Conservation (phyloP, 2,888 invertebrate genomes). For the Ligdia adustata region DNA sequence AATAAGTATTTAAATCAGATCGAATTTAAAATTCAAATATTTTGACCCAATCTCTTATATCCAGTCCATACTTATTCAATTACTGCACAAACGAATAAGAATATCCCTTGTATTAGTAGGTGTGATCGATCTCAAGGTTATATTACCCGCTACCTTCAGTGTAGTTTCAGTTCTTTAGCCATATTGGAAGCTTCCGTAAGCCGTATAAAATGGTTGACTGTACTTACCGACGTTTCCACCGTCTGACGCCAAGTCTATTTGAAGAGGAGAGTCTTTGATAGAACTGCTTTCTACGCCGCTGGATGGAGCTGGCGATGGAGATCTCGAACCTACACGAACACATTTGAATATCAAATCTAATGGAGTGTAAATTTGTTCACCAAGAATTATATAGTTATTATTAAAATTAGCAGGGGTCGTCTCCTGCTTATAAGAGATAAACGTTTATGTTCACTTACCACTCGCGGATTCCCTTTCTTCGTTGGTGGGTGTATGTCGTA, state of each 20-base stretch:
- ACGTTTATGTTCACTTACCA: constrained; percentile 59
- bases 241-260: constrained; percentile 90
- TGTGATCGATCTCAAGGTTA: constrained; percentile 13
- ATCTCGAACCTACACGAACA: constrained; percentile 89
- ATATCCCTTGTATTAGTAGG: constrained; percentile 11
- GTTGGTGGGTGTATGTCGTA: constrained; percentile 64
- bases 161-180: constrained; percentile 3
- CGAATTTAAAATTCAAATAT: too few species aligned
- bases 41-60: too few species aligned
- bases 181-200: constrained; percentile 8
- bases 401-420: too few species aligned
- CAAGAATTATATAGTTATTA: too few species aligned
- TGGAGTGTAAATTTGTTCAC: too few species aligned
- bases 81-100: too few species aligned
- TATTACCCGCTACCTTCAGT: neutral
- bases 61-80: too few species aligned
- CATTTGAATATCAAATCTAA: too few species aligned
- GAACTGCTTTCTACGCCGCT: constrained; percentile 94
- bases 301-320: constrained; percentile 95
- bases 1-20: too few species aligned
- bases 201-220: neutral
- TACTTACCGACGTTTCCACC: constrained; percentile 80
- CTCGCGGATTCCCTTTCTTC: constrained; percentile 78
- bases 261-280: constrained; percentile 90
- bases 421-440: too few species aligned